These are phyloP conservation scores for Sympetrum striolatum DNA, from an alignment of 2,888 invertebrate species.

Conservation along the genomic window DNA sequence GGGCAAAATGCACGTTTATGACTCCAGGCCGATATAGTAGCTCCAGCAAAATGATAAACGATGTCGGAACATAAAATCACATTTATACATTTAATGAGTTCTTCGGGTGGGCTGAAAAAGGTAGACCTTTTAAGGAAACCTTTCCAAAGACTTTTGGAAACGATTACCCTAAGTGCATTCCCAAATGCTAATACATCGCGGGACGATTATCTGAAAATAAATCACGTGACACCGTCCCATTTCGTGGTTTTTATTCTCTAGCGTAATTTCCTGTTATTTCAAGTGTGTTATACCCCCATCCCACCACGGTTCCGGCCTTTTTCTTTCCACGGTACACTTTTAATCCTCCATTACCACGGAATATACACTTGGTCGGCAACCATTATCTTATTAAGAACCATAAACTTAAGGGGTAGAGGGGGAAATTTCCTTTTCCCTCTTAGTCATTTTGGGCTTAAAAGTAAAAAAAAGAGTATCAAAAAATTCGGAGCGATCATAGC, in stretches of 20 bases:
- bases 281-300: neutral
- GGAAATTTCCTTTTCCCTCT: neutral
- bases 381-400: conserved; percentile 35
- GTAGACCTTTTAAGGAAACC: neutral
- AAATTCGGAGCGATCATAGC: neutral
- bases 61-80: neutral
- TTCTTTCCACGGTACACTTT: neutral
- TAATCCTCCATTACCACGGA: neutral
- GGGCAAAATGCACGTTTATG: conserved; percentile 1
- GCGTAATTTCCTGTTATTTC: neutral
- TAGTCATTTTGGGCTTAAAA: neutral
- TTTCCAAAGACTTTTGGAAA: neutral
- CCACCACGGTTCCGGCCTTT: neutral
- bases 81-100: conserved; percentile 18
- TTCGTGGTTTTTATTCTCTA: neutral
- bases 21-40: neutral
- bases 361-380: neutral
- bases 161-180: neutral
- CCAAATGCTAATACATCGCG: neutral
- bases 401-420: neutral
- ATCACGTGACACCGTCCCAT: neutral
- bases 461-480: neutral
- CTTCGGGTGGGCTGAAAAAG: neutral
- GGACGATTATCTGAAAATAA: neutral
- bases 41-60: neutral